phyloP scores from a whole-genome alignment of 1,140 invertebrate species.

The Phortica variegata region DNA sequence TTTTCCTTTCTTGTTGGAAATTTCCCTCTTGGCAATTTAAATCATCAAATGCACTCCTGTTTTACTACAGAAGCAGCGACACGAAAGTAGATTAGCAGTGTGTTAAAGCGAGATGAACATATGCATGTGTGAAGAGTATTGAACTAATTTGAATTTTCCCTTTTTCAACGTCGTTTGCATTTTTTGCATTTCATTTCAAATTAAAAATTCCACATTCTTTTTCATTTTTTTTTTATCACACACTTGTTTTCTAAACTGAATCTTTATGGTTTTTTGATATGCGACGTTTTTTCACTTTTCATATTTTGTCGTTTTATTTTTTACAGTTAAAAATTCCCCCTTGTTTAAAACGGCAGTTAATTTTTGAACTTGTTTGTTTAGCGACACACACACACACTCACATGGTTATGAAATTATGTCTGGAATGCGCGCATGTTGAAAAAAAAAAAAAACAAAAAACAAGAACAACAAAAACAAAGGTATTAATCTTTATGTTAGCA shows the following conservation, averaged over 20 bases:
- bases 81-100: too few relatives aligned
- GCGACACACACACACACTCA: too few relatives aligned
- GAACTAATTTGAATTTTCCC: slow-evolving; percentile 14
- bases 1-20: too few relatives aligned
- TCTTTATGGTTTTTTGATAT: background rate
- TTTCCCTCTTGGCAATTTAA: too few relatives aligned
- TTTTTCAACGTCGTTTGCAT: slow-evolving; percentile 14
- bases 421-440: slow-evolving; percentile 41
- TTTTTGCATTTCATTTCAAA: slow-evolving; percentile 17
- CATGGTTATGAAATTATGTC: slow-evolving; percentile 49
- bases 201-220: slow-evolving; percentile 33
- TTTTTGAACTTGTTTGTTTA: slow-evolving; percentile 52
- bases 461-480: too few relatives aligned
- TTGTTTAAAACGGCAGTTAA: slow-evolving; percentile 27
- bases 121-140: too few relatives aligned
- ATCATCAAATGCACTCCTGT: too few relatives aligned
- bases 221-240: too few relatives aligned
- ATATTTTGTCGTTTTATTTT: slow-evolving; percentile 16
- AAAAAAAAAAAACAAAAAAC: too few relatives aligned
- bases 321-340: background rate
- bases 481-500: too few relatives aligned
- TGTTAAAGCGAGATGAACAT: too few relatives aligned
- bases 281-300: slow-evolving; percentile 6
- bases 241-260: background rate
- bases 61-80: too few relatives aligned